Percentiles rank a stretch among this genome's conserved stretches.
Conservation (phyloP, 2,113 vertebrate species). For the Nerophis lumbriciformis region DNA sequence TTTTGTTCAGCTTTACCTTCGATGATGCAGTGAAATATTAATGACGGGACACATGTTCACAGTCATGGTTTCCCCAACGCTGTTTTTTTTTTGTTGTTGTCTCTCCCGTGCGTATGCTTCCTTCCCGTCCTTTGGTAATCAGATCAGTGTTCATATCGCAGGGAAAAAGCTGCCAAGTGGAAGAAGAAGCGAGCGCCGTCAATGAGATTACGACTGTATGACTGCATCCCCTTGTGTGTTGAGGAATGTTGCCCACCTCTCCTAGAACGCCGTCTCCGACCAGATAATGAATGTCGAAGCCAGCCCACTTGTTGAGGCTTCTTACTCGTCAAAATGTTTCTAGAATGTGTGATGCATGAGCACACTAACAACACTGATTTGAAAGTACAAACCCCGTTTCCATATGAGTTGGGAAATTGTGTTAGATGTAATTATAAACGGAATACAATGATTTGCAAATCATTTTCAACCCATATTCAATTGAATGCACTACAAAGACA, state of each 20-base stretch:
- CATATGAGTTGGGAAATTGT: too few relatives aligned
- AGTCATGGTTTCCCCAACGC: slow-evolving; percentile 31
- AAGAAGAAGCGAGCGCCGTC: slow-evolving; percentile 53
- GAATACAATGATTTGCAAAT: too few relatives aligned
- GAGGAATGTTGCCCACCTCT: slow-evolving; percentile 30
- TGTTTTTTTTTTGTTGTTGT: slow-evolving; percentile 24
- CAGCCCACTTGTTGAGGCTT: neutral
- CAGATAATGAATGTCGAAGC: slow-evolving; percentile 28
- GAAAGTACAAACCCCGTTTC: too few relatives aligned
- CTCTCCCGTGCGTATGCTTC: slow-evolving; percentile 47
- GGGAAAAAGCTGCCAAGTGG: slow-evolving; percentile 58
- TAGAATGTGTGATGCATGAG: neutral
- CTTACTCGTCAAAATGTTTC: neutral
- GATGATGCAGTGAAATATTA: slow-evolving; percentile 68
- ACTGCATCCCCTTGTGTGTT: slow-evolving; percentile 44
- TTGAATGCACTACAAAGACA: too few relatives aligned
- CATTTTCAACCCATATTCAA: too few relatives aligned
- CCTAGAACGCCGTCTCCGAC: slow-evolving; percentile 17
- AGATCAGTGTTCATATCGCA: slow-evolving; percentile 60
- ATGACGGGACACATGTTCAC: slow-evolving; percentile 59
- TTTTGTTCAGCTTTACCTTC: slow-evolving; percentile 58
- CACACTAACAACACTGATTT: neutral
- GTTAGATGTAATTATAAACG: too few relatives aligned
- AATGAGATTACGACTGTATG: slow-evolving; percentile 61
- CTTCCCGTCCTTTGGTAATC: slow-evolving; percentile 63